These are phyloP conservation scores for Mythimna lalbum DNA, from an alignment of 2,888 invertebrate species.

Conservation along the genomic window DNA sequence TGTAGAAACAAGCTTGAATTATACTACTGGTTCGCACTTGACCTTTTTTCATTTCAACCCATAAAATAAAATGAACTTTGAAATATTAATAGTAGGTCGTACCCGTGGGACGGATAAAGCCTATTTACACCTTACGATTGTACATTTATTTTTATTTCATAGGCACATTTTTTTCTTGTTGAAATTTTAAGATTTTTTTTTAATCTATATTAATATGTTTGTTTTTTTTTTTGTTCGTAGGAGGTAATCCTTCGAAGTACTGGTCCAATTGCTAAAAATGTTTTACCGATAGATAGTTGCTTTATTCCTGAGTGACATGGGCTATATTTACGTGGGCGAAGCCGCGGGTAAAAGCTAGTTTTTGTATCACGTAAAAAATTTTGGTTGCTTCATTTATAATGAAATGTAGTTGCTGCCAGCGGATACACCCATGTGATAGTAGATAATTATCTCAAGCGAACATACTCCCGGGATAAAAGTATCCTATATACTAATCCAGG, in stretches of 20 bases:
- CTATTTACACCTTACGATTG: constrained; percentile 65
- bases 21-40: constrained; percentile 67
- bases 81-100: constrained; percentile 79
- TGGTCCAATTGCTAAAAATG: too few relatives aligned
- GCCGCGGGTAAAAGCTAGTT: too few relatives aligned
- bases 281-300: too few relatives aligned
- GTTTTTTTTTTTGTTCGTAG: too few relatives aligned
- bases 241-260: too few relatives aligned
- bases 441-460: too few relatives aligned
- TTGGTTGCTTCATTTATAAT: background rate
- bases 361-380: background rate
- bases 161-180: background rate
- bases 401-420: background rate
- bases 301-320: too few relatives aligned
- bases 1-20: constrained; percentile 51
- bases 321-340: too few relatives aligned
- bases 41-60: constrained; percentile 75
- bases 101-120: constrained; percentile 61
- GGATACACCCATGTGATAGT: too few relatives aligned
- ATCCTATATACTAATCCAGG: too few relatives aligned
- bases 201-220: too few relatives aligned
- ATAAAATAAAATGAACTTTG: constrained; percentile 84
- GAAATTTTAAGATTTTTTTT: background rate
- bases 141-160: background rate
- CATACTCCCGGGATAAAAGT: too few relatives aligned